Percentiles rank a stretch among this genome's conserved stretches.
phyloP scores from a whole-genome alignment of 2,888 invertebrate genomes.

The Drosophila demipolita region DNA sequence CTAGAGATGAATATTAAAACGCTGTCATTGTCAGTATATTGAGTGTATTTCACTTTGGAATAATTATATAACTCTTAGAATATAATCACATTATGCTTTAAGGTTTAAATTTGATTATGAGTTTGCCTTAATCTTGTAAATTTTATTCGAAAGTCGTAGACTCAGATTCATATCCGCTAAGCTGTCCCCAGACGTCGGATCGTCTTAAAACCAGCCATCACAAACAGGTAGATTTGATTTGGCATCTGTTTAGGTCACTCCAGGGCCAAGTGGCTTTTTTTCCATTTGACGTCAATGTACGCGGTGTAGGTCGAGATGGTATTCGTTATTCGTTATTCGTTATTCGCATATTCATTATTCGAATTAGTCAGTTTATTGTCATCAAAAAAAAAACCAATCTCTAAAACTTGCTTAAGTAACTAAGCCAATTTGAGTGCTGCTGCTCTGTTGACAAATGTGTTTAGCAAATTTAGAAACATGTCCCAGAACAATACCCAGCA shows the following conservation, averaged over 20 bases:
- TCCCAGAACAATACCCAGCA: slow-evolving; percentile 29
- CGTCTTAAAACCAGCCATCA: neutral
- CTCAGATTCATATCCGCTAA: neutral
- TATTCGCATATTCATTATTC: slow-evolving; percentile 36
- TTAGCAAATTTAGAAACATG: slow-evolving; percentile 45
- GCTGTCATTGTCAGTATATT: neutral
- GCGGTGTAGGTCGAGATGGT: slow-evolving; percentile 65
- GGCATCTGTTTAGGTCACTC: slow-evolving; percentile 10
- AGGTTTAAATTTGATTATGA: neutral
- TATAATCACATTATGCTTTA: neutral
- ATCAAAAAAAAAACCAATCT: slow-evolving; percentile 14
- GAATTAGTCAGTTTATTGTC: slow-evolving; percentile 49
- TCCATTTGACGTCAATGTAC: slow-evolving; percentile 57
- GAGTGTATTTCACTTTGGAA: neutral
- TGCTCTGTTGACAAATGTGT: slow-evolving; percentile 58
- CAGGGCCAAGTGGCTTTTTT: slow-evolving; percentile 43
- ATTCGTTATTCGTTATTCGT: slow-evolving; percentile 23
- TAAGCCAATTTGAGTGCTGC: slow-evolving; percentile 2
- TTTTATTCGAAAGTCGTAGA: neutral
- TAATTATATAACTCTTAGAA: neutral
- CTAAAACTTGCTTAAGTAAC: slow-evolving; percentile 43
- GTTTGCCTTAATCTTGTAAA: neutral
- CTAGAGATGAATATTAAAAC: neutral
- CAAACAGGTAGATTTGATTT: slow-evolving; percentile 25
- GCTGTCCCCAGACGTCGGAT: slow-evolving; percentile 10